Conservation (phyloP, 2,797 vertebrate species). For the Microctenopoma steveboyesi region DNA sequence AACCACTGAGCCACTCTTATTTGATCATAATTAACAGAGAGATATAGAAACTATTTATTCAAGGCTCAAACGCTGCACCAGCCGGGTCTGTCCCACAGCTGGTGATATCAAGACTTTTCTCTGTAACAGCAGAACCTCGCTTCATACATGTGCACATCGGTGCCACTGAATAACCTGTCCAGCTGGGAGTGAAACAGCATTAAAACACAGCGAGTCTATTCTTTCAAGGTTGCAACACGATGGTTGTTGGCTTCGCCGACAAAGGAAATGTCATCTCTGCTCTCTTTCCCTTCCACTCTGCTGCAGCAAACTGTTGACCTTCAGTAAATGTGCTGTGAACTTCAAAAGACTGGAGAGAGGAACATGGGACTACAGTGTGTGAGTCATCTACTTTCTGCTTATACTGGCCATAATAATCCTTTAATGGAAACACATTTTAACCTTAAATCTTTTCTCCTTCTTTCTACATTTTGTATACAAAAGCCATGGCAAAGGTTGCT, state of each 20-base stretch:
- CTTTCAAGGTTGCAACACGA: constrained; percentile 29
- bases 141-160: constrained; percentile 10
- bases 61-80: no score
- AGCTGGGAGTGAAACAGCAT: constrained; percentile 30
- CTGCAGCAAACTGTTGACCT: constrained; percentile 54
- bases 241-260: constrained; percentile 41
- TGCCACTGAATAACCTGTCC: constrained; percentile 39
- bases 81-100: background rate
- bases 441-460: background rate
- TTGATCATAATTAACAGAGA: no score
- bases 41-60: no score
- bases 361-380: background rate
- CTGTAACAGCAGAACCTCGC: constrained; percentile 2
- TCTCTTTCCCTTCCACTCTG: constrained; percentile 32
- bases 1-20: no score
- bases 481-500: background rate
- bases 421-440: constrained; percentile 3
- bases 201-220: constrained; percentile 19
- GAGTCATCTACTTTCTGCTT: constrained; percentile 15
- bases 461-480: constrained; percentile 1
- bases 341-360: constrained; percentile 30
- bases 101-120: constrained; percentile 2
- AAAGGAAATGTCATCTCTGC: constrained; percentile 49
- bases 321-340: constrained; percentile 47
- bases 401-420: constrained; percentile 11